Evolutionary conservation across 1,140 invertebrate species (phyloP).

Genomic region (Ylistrum balloti): DNA sequence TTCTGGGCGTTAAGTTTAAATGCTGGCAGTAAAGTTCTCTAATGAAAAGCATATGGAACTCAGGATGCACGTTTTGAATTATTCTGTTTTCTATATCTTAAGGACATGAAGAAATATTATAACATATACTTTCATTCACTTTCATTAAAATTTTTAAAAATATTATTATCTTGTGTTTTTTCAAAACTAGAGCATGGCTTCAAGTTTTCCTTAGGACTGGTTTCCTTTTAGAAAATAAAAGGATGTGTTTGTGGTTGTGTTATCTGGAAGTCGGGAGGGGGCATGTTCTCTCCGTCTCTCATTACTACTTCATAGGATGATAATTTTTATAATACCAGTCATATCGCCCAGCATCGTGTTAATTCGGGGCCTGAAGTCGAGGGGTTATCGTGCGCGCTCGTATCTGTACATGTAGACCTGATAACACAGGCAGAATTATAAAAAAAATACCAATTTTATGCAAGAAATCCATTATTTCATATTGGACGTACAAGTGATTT

Average conservation of each 20-base stretch:
- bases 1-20: neutral
- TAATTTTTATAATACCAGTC: slow-evolving; percentile 32
- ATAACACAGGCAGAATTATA: neutral
- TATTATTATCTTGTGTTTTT: neutral
- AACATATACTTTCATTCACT: neutral
- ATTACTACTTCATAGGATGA: neutral
- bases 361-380: neutral
- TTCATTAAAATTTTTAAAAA: neutral
- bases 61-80: too few species aligned
- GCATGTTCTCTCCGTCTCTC: slow-evolving; percentile 8
- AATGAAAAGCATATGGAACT: neutral
- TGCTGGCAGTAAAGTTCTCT: neutral
- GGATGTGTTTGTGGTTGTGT: neutral
- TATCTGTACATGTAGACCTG: slow-evolving; percentile 25
- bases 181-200: neutral
- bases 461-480: slow-evolving; percentile 39
- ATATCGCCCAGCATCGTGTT: slow-evolving; percentile 9
- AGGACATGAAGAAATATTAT: neutral
- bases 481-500: neutral
- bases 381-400: neutral
- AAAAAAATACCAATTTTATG: neutral
- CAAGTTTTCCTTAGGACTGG: neutral
- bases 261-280: neutral
- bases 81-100: too few species aligned
- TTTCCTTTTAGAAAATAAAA: slow-evolving; percentile 27